Conservation (phyloP, 2,888 invertebrate species). For the Sericinus montela region DNA sequence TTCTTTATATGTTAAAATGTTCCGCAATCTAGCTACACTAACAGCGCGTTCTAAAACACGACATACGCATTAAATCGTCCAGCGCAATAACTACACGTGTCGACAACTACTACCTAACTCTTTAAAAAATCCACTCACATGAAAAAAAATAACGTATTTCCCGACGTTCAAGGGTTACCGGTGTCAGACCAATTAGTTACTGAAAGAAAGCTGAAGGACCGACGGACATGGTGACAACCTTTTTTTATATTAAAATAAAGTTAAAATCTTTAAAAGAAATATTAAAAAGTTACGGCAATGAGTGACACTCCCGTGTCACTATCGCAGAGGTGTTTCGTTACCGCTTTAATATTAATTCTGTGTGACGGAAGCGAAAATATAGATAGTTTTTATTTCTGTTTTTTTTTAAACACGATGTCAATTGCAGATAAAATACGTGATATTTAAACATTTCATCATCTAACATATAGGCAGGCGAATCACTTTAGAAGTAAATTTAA, state of each 20-base stretch:
- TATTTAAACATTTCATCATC: not conserved
- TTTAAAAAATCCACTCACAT: conserved; percentile 47
- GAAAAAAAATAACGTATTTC: conserved; percentile 45
- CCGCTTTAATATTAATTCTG: conserved; percentile 11
- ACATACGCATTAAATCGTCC: conserved; percentile 51
- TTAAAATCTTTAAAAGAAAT: conserved; percentile 25
- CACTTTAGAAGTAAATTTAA: too few species aligned
- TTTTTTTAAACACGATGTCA: not conserved
- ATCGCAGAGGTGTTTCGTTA: conserved; percentile 17
- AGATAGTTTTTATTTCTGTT: conserved; percentile 9
- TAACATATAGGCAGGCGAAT: too few species aligned
- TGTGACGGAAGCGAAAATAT: conserved; percentile 5
- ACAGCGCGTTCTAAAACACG: conserved; percentile 37
- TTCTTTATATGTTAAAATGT: conserved; percentile 11
- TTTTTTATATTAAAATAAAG: conserved; percentile 32
- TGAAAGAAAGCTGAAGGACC: conserved; percentile 61
- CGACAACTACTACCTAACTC: conserved; percentile 41
- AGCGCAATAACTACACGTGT: conserved; percentile 36
- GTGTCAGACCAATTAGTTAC: conserved; percentile 74
- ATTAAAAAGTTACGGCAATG: conserved; percentile 32
- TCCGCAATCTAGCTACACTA: conserved; percentile 1
- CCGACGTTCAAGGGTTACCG: conserved; percentile 48
- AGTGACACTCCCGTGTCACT: conserved; percentile 19
- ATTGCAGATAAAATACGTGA: not conserved
- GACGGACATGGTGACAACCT: conserved; percentile 59